phyloP scores from a whole-genome alignment of 35 echinoderm and acorn worm genomes.

The Nesometra sesokonis region DNA sequence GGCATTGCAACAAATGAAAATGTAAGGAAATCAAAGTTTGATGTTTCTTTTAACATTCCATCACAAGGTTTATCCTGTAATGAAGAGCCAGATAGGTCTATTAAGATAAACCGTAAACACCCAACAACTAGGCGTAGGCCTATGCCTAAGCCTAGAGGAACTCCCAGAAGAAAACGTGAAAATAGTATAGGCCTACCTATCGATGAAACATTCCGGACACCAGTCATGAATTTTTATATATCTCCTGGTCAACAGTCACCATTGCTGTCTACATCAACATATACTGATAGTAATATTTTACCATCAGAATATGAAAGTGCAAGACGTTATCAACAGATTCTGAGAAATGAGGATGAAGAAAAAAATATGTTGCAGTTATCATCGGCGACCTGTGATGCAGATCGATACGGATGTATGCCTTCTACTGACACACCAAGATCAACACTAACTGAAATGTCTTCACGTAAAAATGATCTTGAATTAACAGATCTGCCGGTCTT shows the following conservation, averaged over 20 bases:
- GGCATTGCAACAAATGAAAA: too few species aligned
- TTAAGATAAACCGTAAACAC: too few species aligned
- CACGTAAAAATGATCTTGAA: neutral
- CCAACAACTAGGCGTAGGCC: too few species aligned
- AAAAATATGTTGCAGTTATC: neutral
- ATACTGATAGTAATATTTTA: too few species aligned
- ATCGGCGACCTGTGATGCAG: neutral
- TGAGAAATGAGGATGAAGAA: neutral
- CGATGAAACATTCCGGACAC: neutral
- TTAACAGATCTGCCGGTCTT: neutral
- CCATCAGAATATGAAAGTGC: neutral
- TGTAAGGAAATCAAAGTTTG: too few species aligned
- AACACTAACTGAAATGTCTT: neutral
- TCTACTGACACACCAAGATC: neutral
- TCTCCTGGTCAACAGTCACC: neutral
- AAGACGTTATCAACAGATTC: neutral
- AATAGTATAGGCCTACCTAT: neutral
- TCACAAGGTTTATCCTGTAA: too few species aligned
- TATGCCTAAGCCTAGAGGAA: neutral
- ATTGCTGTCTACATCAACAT: neutral
- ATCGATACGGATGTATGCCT: neutral
- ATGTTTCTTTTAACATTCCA: too few species aligned
- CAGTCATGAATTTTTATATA: neutral
- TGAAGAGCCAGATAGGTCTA: too few species aligned
- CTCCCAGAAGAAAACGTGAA: too few species aligned